Conservation (phyloP, 2,888 invertebrate genomes). For the Bruchidius siliquastri region DNA sequence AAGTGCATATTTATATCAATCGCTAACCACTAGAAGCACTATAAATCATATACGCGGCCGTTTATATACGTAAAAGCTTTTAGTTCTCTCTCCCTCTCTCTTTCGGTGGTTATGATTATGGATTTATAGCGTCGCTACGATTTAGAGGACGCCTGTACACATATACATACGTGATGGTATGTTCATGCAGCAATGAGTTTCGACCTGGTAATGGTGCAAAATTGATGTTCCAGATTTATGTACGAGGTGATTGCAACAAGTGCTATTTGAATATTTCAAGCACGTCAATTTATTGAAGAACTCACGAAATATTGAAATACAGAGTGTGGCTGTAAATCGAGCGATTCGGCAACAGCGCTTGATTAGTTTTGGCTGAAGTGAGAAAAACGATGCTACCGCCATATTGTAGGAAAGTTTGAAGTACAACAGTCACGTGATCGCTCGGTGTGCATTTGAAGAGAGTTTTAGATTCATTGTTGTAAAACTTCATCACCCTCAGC, state of each 20-base stretch:
- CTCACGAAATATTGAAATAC: no score
- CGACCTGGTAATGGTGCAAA: neutral
- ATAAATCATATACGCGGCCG: constrained; percentile 2
- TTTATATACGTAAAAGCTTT: constrained; percentile 5
- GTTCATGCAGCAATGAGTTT: neutral
- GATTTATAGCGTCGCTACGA: constrained; percentile 5
- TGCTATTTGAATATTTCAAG: no score
- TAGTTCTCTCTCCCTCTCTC: neutral
- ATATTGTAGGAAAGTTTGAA: no score
- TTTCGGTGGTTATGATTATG: constrained; percentile 3
- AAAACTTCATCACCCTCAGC: no score
- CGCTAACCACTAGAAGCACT: constrained; percentile 3
- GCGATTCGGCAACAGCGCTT: no score
- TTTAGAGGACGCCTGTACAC: neutral
- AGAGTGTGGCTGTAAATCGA: no score
- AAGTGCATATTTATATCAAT: constrained; percentile 1
- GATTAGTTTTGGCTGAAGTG: no score
- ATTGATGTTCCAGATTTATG: neutral
- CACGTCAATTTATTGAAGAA: no score
- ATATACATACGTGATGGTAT: neutral
- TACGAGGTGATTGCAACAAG: neutral
- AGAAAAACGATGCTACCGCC: no score
- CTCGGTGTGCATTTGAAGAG: no score
- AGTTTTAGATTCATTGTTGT: no score
- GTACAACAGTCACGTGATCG: no score